Evolutionary conservation across 1,140 invertebrate genomes (phyloP), one percentile per base, ranked within the genome.

Genomic region (Streblospio benedicti): DNA sequence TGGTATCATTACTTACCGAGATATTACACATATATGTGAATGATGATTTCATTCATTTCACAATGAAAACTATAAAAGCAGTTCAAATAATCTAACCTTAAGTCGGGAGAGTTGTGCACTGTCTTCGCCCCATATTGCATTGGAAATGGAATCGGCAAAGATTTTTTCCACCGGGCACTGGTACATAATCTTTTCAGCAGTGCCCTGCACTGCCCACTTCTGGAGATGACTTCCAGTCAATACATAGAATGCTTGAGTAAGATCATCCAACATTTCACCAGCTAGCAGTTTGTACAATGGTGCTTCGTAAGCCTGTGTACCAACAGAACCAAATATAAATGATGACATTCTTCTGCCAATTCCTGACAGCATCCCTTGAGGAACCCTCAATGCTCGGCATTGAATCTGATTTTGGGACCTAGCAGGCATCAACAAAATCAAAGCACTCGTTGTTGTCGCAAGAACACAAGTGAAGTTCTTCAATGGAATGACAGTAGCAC

Each of bases 341-440:
- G 89, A 87, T 0, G 89, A 87, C 72, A 96, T 87, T 65, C 86
- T 81, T 2, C 87, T 83, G 12, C 90, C 85, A 65, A 96, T 85
- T 0, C 91, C 91, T 31, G 90, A 89, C 16, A 96, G 80, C 83
- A 92, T 90, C 16, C 91, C 88, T 61, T 88, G 85, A 14, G 88
- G 86, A 3, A 86, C 83, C 54, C 86, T 83, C 41, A 96, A 78
- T 4, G 85, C n/a, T n/a, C n/a, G n/a, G n/a, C n/a, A n/a, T n/a
- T n/a, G n/a, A n/a, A n/a, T n/a, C n/a, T n/a, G n/a, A n/a, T n/a
- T n/a, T n/a, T n/a, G n/a, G n/a, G n/a, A n/a, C n/a, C n/a, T n/a
- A n/a, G n/a, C n/a, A n/a, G n/a, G n/a, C n/a, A n/a, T n/a, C n/a
- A n/a, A n/a, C n/a, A n/a, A n/a, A n/a, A n/a, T n/a, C n/a, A n/a